Evolutionary conservation across 2,888 invertebrate species (phyloP).

Genomic region (Lissocephala sabroskyi): DNA sequence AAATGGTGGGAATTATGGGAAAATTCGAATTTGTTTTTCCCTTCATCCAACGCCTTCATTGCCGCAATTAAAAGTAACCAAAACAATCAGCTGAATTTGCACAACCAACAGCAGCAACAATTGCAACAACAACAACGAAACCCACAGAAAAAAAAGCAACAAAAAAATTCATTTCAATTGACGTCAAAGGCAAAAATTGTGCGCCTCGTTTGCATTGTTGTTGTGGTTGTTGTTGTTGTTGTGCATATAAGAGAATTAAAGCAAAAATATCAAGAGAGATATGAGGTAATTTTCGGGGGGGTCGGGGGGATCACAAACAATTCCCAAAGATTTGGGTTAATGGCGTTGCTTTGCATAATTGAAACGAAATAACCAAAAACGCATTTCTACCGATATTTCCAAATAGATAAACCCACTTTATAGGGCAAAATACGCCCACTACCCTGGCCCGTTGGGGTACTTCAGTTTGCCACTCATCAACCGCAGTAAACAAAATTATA

Average conservation of each 20-base stretch:
- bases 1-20: too few species aligned
- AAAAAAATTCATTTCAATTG: slow-evolving; percentile 25
- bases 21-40: too few species aligned
- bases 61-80: too few species aligned
- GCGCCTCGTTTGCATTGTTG: too few species aligned
- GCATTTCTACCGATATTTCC: too few species aligned
- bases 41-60: too few species aligned
- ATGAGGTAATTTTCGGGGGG: too few species aligned
- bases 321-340: slow-evolving; percentile 43
- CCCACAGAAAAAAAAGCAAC: neutral
- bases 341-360: slow-evolving; percentile 36
- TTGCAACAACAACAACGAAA: slow-evolving; percentile 4
- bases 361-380: slow-evolving; percentile 5
- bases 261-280: slow-evolving; percentile 20
- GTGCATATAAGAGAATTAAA: slow-evolving; percentile 48
- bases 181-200: slow-evolving; percentile 25
- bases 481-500: too few species aligned
- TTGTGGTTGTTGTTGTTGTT: too few species aligned
- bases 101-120: slow-evolving; percentile 10
- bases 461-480: neutral
- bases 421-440: too few species aligned
- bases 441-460: neutral
- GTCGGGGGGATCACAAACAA: too few species aligned
- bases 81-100: neutral
- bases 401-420: too few species aligned